phyloP scores from a whole-genome alignment of 2,113 vertebrate genomes.

The Talpa occidentalis region DNA sequence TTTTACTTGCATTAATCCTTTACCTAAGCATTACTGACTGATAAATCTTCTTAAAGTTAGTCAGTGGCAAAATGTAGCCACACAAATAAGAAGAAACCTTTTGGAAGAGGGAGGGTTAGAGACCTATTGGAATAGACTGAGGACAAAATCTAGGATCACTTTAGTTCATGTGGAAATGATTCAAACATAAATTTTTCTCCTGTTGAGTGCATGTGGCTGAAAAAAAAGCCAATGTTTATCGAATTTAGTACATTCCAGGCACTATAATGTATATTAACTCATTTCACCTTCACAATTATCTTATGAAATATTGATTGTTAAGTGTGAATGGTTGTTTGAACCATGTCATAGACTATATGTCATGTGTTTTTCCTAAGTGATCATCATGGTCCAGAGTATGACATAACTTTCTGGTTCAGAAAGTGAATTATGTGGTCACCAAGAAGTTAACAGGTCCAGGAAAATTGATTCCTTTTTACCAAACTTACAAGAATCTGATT shows the following conservation, averaged over 20 bases:
- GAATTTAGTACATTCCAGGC: not conserved
- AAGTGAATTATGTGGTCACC: not conserved
- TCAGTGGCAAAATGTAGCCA: not conserved
- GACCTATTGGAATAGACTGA: not conserved
- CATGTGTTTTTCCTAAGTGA: not conserved
- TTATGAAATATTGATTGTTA: not conserved
- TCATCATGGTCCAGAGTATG: not conserved
- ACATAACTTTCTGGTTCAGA: not conserved
- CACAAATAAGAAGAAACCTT: not conserved
- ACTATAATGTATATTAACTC: not conserved
- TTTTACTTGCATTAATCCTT: slow-evolving; percentile 3
- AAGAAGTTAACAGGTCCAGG: slow-evolving; percentile 41
- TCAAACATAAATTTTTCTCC: not conserved
- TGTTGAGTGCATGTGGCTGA: not conserved
- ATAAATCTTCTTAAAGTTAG: not conserved
- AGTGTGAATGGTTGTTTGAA: not conserved
- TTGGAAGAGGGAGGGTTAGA: not conserved
- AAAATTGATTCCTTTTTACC: slow-evolving; percentile 54
- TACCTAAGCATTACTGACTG: not conserved
- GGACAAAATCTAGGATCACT: not conserved
- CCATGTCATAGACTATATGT: not conserved
- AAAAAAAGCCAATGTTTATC: not conserved
- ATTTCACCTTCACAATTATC: not conserved
- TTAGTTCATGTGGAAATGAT: not conserved
- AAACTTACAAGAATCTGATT: slow-evolving; percentile 48